Conservation (phyloP, 2,113 vertebrate genomes). For the Gnathonemus echidnorhynchus region DNA sequence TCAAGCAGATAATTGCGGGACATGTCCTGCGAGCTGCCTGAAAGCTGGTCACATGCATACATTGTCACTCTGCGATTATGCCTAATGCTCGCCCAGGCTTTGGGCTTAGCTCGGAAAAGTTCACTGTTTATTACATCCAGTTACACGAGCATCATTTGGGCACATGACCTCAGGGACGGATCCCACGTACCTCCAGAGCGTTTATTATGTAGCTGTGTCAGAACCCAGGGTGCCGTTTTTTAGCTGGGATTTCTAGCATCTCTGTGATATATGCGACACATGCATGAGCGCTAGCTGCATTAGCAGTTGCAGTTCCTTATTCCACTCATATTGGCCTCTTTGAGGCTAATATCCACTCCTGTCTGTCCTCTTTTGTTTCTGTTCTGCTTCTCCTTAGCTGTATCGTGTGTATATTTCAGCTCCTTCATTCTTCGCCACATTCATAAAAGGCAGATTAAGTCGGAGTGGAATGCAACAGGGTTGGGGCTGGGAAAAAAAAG, state of each 20-base stretch:
- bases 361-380: neutral
- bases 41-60: neutral
- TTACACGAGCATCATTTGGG: neutral
- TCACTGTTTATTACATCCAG: slow-evolving; percentile 26
- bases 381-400: neutral
- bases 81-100: slow-evolving; percentile 29
- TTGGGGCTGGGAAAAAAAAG: no score
- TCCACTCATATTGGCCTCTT: neutral
- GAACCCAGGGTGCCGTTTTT: neutral
- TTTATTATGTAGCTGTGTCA: neutral
- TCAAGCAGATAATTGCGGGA: neutral
- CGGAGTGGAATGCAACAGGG: neutral
- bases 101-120: slow-evolving; percentile 33
- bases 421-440: neutral
- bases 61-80: slow-evolving; percentile 31
- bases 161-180: neutral
- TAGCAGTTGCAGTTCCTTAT: neutral
- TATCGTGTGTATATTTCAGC: neutral
- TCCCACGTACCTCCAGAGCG: neutral
- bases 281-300: neutral
- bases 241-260: neutral
- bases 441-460: neutral
- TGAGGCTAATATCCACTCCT: neutral
- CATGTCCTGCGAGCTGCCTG: neutral
- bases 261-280: neutral